Evolutionary conservation across 2,888 invertebrate genomes (phyloP).

Genomic region (Lasius platythorax): DNA sequence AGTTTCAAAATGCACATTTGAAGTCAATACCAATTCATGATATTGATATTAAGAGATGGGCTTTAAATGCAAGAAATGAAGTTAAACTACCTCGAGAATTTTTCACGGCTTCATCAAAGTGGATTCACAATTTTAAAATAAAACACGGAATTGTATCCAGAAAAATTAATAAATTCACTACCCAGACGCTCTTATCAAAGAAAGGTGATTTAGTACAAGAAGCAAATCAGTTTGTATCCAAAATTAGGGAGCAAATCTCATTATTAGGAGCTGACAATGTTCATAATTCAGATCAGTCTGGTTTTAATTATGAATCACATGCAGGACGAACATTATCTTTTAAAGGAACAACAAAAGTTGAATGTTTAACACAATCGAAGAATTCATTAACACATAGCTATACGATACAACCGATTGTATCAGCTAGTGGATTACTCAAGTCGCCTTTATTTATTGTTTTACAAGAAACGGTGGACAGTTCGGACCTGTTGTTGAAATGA

Average conservation of each 20-base stretch:
- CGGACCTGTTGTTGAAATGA: not conserved
- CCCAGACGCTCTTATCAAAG: constrained; percentile 1
- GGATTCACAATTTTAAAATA: constrained; percentile 23
- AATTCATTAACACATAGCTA: constrained; percentile 24
- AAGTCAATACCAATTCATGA: constrained; percentile 17
- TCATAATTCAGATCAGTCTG: constrained; percentile 24
- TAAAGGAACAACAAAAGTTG: not conserved
- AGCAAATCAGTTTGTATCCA: constrained; percentile 18
- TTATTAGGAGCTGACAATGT: constrained; percentile 21
- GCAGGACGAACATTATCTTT: constrained; percentile 13
- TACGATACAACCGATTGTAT: not conserved
- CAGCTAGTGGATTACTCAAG: not conserved
- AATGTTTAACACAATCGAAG: constrained; percentile 21
- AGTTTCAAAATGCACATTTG: constrained; percentile 16
- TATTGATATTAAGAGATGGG: constrained; percentile 15
- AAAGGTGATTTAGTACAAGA: constrained; percentile 1
- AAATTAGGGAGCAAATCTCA: constrained; percentile 19
- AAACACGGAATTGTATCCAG: constrained; percentile 8
- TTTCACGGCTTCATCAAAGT: constrained; percentile 31
- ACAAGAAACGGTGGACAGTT: not conserved
- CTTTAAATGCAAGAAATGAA: not conserved
- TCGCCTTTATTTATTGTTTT: not conserved
- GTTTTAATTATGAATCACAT: constrained; percentile 32
- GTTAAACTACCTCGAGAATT: not conserved
- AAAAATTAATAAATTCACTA: constrained; percentile 32